Evolutionary conservation across 2,113 vertebrate genomes (phyloP), one percentile per base, ranked within the genome.

Genomic region (Dipodomys merriami): DNA sequence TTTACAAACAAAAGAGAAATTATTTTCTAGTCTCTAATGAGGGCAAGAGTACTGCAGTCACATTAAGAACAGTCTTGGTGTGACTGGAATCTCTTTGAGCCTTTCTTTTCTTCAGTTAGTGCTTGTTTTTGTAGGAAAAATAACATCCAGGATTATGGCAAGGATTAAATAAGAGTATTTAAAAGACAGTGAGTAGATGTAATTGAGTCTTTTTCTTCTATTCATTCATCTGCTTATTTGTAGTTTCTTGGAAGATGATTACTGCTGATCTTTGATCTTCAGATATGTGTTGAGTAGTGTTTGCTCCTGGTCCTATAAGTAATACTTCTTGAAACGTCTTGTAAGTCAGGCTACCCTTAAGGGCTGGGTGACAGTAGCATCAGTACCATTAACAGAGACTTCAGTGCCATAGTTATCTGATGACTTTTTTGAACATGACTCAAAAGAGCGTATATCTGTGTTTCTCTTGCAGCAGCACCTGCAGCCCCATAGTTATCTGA

Each of bases 371-470:
- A 19, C 23, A 5, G 62, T 64, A 13, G 5, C 65, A 23, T 88
- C 22, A 33, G 49, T 71, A 30, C 53, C 84, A 71, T 88, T 65
- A 64, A 57, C 27, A 81, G 44, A 64, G 19, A 84, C 8, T 81
- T 4, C 23, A 83, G 29, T 16, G 53, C 71, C 15, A 6, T 29
- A 4, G 18, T 33, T 44, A 67, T 44, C 39, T 44, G 33, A 35
- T 35, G 49, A 27, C 64, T 62, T 82, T 90, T 85, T 91, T 57
- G 30, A 83, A 67, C 29, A 4, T 29, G n/a, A 91, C 83, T 96
- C 49, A 88, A 30, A 91, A 85, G 86, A 83, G 39, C 64, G 83
- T 87, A 4, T 49, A 49, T 11, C 49, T 49, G 49, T 49, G 49
- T 49, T 49, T 11, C 49, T 49, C 49, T 49, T 12, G 9, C 49